These are phyloP conservation scores for Etheostoma nigrum DNA, from an alignment of 2,797 vertebrate species.

Conservation along the genomic window DNA sequence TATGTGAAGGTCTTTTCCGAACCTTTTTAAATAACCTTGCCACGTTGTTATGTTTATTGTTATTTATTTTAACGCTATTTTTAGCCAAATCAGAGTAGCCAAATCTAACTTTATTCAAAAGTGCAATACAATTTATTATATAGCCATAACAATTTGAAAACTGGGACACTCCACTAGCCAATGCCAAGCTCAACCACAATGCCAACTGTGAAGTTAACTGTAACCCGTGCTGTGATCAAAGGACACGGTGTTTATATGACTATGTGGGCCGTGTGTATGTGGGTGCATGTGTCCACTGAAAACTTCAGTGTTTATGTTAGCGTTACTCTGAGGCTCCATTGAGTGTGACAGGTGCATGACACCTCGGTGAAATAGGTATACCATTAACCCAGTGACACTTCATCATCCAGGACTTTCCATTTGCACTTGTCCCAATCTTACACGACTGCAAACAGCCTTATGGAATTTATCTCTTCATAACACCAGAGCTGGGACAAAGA, in stretches of 20 bases:
- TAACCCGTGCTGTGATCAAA: conserved; percentile 24
- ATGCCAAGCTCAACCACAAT: conserved; percentile 12
- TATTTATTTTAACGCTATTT: neutral
- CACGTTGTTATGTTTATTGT: neutral
- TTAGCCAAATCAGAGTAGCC: neutral
- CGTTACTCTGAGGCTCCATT: conserved; percentile 33
- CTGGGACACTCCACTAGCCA: neutral
- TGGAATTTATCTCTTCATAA: conserved; percentile 13
- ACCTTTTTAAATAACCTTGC: neutral
- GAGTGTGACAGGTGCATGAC: conserved; percentile 49
- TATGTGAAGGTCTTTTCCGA: neutral
- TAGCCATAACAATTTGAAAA: neutral
- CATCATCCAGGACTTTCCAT: conserved; percentile 35
- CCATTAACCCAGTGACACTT: conserved; percentile 44
- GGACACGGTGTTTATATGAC: conserved; percentile 34
- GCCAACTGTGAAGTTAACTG: conserved; percentile 11
- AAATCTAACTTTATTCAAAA: neutral
- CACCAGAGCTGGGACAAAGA: conserved; percentile 12
- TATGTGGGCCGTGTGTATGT: conserved; percentile 14
- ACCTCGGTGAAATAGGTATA: conserved; percentile 39
- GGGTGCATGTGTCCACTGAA: conserved; percentile 28
- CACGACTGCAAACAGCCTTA: neutral
- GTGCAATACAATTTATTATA: neutral
- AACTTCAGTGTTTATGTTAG: conserved; percentile 60
- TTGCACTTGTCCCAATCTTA: conserved; percentile 4